These are phyloP conservation scores for Pseudorhiza aurosa DNA, from an alignment of 30 jellyfish, hydroid and myxozoan species.

Conservation along the genomic window DNA sequence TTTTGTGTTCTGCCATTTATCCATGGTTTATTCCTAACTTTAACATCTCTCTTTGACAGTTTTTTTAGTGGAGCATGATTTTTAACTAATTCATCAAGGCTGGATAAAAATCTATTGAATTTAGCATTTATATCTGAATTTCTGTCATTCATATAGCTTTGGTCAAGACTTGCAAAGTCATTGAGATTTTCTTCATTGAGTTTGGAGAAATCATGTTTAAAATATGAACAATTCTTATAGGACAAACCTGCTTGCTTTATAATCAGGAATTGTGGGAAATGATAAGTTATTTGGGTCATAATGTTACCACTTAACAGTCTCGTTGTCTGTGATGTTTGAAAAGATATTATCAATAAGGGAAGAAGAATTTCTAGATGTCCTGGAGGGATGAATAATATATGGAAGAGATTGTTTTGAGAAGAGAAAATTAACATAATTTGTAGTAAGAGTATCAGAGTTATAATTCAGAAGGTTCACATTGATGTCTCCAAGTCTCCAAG, in stretches of 20 bases:
- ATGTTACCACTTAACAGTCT: slow-evolving; percentile 49
- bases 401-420: slow-evolving; percentile 36
- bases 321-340: slow-evolving; percentile 39
- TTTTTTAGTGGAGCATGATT: slow-evolving; percentile 60
- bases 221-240: slow-evolving; percentile 40
- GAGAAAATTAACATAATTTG: slow-evolving; percentile 19
- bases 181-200: slow-evolving; percentile 51
- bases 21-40: slow-evolving; percentile 73
- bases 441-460: slow-evolving; percentile 1
- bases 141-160: slow-evolving; percentile 28
- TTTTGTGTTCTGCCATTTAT: slow-evolving; percentile 40
- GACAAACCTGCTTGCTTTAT: slow-evolving; percentile 66
- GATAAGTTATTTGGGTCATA: slow-evolving; percentile 57
- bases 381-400: slow-evolving; percentile 43
- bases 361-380: slow-evolving; percentile 54
- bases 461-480: slow-evolving; percentile 19
- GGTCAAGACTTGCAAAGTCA: slow-evolving; percentile 60
- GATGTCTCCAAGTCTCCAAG: slow-evolving; percentile 51
- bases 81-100: slow-evolving; percentile 46
- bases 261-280: slow-evolving; percentile 57
- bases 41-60: slow-evolving; percentile 41
- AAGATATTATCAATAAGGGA: slow-evolving; percentile 68
- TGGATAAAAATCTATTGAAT: slow-evolving; percentile 51
- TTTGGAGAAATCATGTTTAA: slow-evolving; percentile 52
- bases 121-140: slow-evolving; percentile 34